Conservation (phyloP, 2,797 vertebrate genomes). For the Micropoecilia bifurca region DNA sequence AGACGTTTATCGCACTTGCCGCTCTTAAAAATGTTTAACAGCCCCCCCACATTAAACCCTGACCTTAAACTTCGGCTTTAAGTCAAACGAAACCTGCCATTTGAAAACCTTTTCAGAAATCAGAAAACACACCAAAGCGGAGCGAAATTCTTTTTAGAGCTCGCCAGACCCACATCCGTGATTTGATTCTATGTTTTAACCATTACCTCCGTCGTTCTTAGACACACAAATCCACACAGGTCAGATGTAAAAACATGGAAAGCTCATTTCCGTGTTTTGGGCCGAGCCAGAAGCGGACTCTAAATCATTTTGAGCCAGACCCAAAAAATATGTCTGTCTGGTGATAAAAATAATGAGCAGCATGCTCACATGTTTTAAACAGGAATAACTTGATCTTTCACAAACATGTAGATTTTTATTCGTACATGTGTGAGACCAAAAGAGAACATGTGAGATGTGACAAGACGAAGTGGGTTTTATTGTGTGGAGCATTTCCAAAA, state of each 20-base stretch:
- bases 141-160: constrained; percentile 12
- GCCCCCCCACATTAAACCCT: constrained; percentile 39
- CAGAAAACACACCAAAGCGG: constrained; percentile 8
- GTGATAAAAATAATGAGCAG: constrained; percentile 41
- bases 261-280: constrained; percentile 34
- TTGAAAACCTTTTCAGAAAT: constrained; percentile 22
- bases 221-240: constrained; percentile 22
- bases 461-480: constrained; percentile 60
- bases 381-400: constrained; percentile 43
- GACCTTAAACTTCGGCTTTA: constrained; percentile 42
- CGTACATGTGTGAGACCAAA: constrained; percentile 36
- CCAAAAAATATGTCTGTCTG: constrained; percentile 15
- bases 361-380: constrained; percentile 57
- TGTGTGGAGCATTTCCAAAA: constrained; percentile 29
- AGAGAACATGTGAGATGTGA: constrained; percentile 50
- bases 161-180: constrained; percentile 31
- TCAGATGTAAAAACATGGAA: constrained; percentile 36
- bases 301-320: constrained; percentile 39
- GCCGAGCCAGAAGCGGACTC: constrained; percentile 29
- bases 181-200: constrained; percentile 38
- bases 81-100: constrained; percentile 24
- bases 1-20: constrained; percentile 27
- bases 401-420: constrained; percentile 40
- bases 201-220: constrained; percentile 24
- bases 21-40: constrained; percentile 57